These are phyloP conservation scores for Natator depressus DNA, from an alignment of 2,113 vertebrate species.

Conservation along the genomic window DNA sequence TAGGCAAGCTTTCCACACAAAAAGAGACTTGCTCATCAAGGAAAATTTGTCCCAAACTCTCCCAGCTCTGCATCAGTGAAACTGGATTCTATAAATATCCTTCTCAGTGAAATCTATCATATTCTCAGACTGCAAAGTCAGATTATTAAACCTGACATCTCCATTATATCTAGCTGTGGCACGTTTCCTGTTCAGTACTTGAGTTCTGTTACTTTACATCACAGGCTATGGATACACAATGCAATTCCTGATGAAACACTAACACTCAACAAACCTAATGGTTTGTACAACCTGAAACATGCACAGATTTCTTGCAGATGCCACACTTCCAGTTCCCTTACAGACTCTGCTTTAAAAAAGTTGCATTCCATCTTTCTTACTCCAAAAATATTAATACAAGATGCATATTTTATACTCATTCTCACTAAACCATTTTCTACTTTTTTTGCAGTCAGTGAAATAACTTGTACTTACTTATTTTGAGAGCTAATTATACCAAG, in stretches of 20 bases:
- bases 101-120: constrained; percentile 63
- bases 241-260: background rate
- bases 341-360: accelerated
- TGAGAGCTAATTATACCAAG: background rate
- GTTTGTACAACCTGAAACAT: background rate
- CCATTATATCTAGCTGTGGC: constrained; percentile 53
- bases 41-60: constrained; percentile 58
- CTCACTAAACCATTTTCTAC: background rate
- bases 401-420: background rate
- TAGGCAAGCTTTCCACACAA: background rate
- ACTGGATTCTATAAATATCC: constrained; percentile 72
- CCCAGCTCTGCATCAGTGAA: constrained; percentile 46
- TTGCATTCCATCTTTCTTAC: background rate
- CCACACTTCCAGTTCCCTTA: background rate
- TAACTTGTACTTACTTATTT: background rate
- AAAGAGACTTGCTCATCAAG: constrained; percentile 54
- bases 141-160: constrained; percentile 73
- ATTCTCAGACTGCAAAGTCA: constrained; percentile 55
- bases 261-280: background rate
- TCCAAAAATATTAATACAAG: background rate
- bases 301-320: background rate
- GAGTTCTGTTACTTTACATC: background rate
- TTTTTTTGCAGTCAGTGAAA: background rate
- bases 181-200: constrained; percentile 36
- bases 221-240: constrained; percentile 2